Conservation (phyloP, 2,113 vertebrate genomes). For the Micronycteris hirsuta region DNA sequence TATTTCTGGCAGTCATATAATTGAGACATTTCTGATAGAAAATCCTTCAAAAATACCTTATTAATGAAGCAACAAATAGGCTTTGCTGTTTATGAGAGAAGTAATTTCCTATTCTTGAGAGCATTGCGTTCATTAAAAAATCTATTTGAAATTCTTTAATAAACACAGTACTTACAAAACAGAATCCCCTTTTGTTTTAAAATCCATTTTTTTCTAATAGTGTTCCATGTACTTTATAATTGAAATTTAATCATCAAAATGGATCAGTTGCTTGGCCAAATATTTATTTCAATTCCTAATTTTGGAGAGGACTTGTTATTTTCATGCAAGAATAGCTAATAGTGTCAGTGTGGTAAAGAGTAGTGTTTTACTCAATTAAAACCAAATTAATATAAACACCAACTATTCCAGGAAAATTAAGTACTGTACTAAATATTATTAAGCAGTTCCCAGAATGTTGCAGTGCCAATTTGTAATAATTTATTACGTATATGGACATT, state of each 20-base stretch:
- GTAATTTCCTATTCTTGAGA: constrained; percentile 2
- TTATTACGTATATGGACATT: neutral
- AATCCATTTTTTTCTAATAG: neutral
- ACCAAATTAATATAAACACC: constrained; percentile 7
- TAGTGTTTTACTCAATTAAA: constrained; percentile 37
- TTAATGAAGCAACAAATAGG: neutral
- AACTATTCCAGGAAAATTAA: constrained; percentile 3
- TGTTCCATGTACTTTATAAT: neutral
- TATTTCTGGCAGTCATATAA: neutral
- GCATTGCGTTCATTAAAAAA: neutral
- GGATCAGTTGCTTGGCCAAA: neutral
- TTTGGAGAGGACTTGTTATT: neutral
- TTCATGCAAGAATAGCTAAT: neutral
- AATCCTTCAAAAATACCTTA: neutral
- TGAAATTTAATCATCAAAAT: constrained; percentile 3
- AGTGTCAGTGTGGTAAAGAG: neutral
- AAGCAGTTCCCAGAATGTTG: neutral
- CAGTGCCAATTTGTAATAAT: neutral
- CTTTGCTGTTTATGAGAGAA: neutral
- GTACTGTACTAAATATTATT: neutral
- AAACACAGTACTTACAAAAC: neutral
- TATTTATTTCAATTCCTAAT: constrained; percentile 22
- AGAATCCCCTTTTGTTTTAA: neutral
- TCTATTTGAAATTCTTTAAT: neutral
- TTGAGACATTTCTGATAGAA: neutral